Base-by-base conservation (phyloP, 1,140 invertebrate species). In the Pogonomyrmex barbatus region DNA sequence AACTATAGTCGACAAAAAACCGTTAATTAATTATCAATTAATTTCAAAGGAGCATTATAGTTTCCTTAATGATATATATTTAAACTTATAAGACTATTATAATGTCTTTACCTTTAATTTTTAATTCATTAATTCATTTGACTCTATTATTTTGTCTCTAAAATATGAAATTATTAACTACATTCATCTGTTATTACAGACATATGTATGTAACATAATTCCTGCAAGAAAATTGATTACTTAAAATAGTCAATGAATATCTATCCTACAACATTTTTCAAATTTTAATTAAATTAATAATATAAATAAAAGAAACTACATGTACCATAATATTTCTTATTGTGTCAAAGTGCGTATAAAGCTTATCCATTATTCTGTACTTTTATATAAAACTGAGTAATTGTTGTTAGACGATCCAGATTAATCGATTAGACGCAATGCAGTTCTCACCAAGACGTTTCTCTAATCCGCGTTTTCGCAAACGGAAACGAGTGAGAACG, bases 401-500 rank as follows among this genome's bases (percentile, higher is more conserved):
- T 60, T 75, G 3, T 5, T 39, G 17, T 52, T 36, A 17, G n/a
- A 58, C 39, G 36, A 60, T 82, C 24, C 47, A 60, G 52, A 82
- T 83, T 83, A 62, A 4, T 4, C 17, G 52, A 2, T 75, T 50
- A 75, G 68, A 39, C 68, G 68, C 79, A 83, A 83, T 75, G 79
- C 79, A 83, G 54, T 24, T 79, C 47, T 54, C 62, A 54, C 60
- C 54, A 30, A 83, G 54, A 58, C 54, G 54, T 39, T 62, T 45
- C 30, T 75, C 54, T 75, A 75, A 83, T 83, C 30, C 79, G 54
- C 54, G 60, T 83, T 83, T 83, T 83, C 79, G 68, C 79, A 60
- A 83, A 36, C 79, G 79, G 79, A 83, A 83, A 83, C 68, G 42
- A 81, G 77, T 63, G 47, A n/a, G 63, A 81, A 68, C 77, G 77